These are phyloP conservation scores for Sebastes alutus DNA, from an alignment of 2,797 vertebrate species.

Conservation along the genomic window DNA sequence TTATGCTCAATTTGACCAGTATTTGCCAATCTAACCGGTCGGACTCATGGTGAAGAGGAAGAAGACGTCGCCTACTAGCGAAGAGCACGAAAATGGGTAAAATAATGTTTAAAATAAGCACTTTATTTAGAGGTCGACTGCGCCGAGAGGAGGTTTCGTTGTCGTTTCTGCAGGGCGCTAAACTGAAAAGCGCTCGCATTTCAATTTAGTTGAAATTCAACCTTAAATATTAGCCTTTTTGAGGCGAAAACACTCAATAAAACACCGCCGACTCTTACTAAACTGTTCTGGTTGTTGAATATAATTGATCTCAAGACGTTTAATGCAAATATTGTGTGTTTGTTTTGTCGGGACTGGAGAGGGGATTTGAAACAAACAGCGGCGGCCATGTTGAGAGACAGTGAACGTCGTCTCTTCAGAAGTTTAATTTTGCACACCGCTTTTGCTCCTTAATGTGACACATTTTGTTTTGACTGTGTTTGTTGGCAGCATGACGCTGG, in stretches of 20 bases:
- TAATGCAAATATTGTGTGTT: conserved; percentile 79
- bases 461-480: conserved; percentile 58
- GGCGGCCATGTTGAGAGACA: conserved; percentile 99
- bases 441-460: conserved; percentile 67
- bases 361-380: conserved; percentile 99
- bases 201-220: conserved; percentile 78
- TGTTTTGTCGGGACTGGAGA: conserved; percentile 92
- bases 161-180: conserved; percentile 87
- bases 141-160: conserved; percentile 76
- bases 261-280: background rate
- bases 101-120: conserved; percentile 71
- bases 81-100: conserved; percentile 86
- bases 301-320: conserved; percentile 28
- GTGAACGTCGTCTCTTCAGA: conserved; percentile 84
- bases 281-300: conserved; percentile 18
- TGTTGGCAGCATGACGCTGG: conserved; percentile 94
- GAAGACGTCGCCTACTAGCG: conserved; percentile 83
- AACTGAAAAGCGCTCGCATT: conserved; percentile 84
- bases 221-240: conserved; percentile 36
- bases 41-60: conserved; percentile 93
- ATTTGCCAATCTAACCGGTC: conserved; percentile 74
- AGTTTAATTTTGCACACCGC: conserved; percentile 82
- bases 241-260: conserved; percentile 29
- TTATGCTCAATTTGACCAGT: conserved; percentile 82
- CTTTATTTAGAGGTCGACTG: conserved; percentile 86